Evolutionary conservation across 2,797 vertebrate species (phyloP).

Genomic region (Oryzias dopingdopingensis): DNA sequence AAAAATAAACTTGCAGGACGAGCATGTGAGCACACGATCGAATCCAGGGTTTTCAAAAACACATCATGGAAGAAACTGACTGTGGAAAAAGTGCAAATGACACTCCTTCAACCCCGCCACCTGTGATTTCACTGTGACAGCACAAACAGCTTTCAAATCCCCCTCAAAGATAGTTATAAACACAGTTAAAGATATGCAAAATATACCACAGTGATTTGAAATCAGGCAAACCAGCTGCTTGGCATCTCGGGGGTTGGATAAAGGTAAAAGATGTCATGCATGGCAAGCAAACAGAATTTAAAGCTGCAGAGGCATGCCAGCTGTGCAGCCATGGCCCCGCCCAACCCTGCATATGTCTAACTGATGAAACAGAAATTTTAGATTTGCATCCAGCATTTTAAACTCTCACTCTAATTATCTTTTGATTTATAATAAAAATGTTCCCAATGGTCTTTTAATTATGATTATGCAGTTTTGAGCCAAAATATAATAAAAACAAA

Average conservation of each 20-base stretch:
- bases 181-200: conserved; percentile 18
- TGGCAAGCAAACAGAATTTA: conserved; percentile 65
- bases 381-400: conserved; percentile 53
- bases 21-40: conserved; percentile 72
- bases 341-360: conserved; percentile 60
- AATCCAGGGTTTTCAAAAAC: conserved; percentile 71
- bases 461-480: too few species aligned
- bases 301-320: conserved; percentile 73
- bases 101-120: conserved; percentile 60
- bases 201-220: conserved; percentile 15
- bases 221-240: conserved; percentile 9
- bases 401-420: too few species aligned
- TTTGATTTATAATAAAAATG: too few species aligned
- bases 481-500: too few species aligned
- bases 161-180: conserved; percentile 27
- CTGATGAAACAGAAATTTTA: conserved; percentile 70
- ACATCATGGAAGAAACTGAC: conserved; percentile 60
- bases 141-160: conserved; percentile 37
- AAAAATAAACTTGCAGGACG: conserved; percentile 74
- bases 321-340: conserved; percentile 63
- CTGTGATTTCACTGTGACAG: conserved; percentile 56
- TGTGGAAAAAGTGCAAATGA: conserved; percentile 55
- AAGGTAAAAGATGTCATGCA: conserved; percentile 51
- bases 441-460: too few species aligned
- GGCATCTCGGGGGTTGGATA: conserved; percentile 18